phyloP scores from a whole-genome alignment of 1,140 invertebrate species.

The Camponotus floridanus region DNA sequence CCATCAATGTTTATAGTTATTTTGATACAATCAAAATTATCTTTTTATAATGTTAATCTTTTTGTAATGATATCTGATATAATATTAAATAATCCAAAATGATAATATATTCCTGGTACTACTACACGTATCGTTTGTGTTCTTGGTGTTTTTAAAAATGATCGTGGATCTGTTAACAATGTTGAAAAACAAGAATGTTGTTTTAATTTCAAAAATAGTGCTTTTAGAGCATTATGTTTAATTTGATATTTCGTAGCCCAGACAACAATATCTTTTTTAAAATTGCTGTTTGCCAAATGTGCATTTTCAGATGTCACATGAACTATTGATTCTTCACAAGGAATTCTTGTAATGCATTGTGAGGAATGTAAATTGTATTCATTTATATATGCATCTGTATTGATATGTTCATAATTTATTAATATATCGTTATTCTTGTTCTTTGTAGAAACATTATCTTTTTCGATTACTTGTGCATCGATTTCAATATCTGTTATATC shows the following conservation, averaged over 20 bases:
- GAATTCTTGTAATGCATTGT: not conserved
- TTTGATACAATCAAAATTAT: not conserved
- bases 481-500: not conserved
- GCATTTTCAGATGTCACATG: conserved; percentile 3
- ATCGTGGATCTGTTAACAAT: not conserved
- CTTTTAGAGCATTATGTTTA: not conserved
- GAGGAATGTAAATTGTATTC: not conserved
- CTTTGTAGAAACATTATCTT: not conserved
- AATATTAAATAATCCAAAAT: not conserved
- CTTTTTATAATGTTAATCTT: not conserved
- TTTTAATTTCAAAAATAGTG: not conserved
- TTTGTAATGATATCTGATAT: not conserved
- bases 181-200: conserved; percentile 7
- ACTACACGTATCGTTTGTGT: not conserved
- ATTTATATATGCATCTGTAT: not conserved
- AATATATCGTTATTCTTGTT: not conserved
- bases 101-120: not conserved
- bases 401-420: not conserved
- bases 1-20: not conserved
- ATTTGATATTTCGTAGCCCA: conserved; percentile 2
- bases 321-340: not conserved
- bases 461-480: not conserved
- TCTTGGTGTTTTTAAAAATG: conserved; percentile 4
- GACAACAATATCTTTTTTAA: not conserved
- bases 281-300: not conserved